These are phyloP conservation scores for Parasteatoda tepidariorum DNA, from an alignment of 1,140 invertebrate species.

Conservation along the genomic window DNA sequence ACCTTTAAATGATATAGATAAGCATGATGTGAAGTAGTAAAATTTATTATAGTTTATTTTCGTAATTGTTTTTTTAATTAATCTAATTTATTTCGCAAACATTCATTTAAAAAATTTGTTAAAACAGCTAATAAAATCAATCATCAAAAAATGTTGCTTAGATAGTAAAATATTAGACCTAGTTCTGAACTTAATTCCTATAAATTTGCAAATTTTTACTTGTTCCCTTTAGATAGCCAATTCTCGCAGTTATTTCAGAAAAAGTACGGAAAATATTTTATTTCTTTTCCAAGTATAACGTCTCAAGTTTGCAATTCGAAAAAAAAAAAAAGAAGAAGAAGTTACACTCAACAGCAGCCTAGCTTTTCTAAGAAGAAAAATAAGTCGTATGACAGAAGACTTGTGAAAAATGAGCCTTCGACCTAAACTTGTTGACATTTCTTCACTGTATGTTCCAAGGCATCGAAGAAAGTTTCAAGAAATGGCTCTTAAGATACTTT, in stretches of 20 bases:
- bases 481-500: slow-evolving; percentile 57
- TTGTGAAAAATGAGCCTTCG: slow-evolving; percentile 49
- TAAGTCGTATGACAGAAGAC: slow-evolving; percentile 53
- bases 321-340: slow-evolving; percentile 15
- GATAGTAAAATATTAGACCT: too few species aligned
- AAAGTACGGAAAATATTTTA: slow-evolving; percentile 41
- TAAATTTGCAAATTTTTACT: too few species aligned
- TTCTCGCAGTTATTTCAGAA: slow-evolving; percentile 13
- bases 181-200: too few species aligned
- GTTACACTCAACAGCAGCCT: slow-evolving; percentile 41
- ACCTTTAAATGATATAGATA: too few species aligned
- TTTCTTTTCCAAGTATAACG: slow-evolving; percentile 17
- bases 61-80: too few species aligned
- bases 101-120: too few species aligned
- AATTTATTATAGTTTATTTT: too few species aligned
- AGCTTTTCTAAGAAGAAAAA: slow-evolving; percentile 38
- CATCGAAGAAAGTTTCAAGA: slow-evolving; percentile 52
- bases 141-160: too few species aligned
- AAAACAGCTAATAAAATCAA: too few species aligned
- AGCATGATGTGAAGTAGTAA: too few species aligned
- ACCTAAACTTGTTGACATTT: slow-evolving; percentile 57
- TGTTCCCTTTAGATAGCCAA: slow-evolving; percentile 5
- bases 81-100: too few species aligned
- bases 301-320: slow-evolving; percentile 31
- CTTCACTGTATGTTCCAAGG: slow-evolving; percentile 44